Base-by-base conservation (phyloP, 2,113 vertebrate genomes). In the Corvus moneduloides region DNA sequence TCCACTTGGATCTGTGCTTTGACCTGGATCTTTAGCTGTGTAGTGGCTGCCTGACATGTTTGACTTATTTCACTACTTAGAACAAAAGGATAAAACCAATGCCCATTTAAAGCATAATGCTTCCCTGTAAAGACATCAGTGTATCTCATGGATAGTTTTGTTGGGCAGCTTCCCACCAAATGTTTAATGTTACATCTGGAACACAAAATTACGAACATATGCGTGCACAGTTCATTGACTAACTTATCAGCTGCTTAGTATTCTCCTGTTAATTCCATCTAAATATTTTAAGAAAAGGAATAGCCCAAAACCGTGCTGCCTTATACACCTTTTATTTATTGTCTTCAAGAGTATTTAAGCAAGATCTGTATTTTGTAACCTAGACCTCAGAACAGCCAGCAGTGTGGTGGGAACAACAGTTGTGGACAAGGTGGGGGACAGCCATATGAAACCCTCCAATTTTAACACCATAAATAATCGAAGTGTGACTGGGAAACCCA, bases 111-210 rank as follows among this genome's bases (percentile, higher is more conserved):
- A 97, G 81, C 85, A 44, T 62, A 94, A 72, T 92, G 82, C 74
- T 95, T 94, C 80, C 30, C 88, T 91, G 87, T 80, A 92, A 95
- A 73, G 88, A 94, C 93, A 97, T 79, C 83, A 14, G 59, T 87
- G 96, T 78, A 93, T 73, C 75, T 96, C 92, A 78, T 44, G 94
- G 79, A 63, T 90, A 92, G 87, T 75, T 96, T 93, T 96, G 84
- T 51, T 92, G 72, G 79, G 93, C 1, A 22, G 73, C 46, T 89
- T 78, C 48, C 69, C n/a, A 21, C 18, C 87, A 93, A 94, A 95
- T 66, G 75, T 94, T 87, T 93, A 89, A 92, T 97, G 91, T 96
- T 96, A 81, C 78, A 39, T 93, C 85, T 97, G 94, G 87, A 97
- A 90, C 84, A 75, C 74, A 85, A 94, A 84, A 91, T 89, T 93